Evolutionary conservation across 2,797 vertebrate species (phyloP), one percentile per base, ranked within the genome.

Genomic region (Cercopithecus diana): DNA sequence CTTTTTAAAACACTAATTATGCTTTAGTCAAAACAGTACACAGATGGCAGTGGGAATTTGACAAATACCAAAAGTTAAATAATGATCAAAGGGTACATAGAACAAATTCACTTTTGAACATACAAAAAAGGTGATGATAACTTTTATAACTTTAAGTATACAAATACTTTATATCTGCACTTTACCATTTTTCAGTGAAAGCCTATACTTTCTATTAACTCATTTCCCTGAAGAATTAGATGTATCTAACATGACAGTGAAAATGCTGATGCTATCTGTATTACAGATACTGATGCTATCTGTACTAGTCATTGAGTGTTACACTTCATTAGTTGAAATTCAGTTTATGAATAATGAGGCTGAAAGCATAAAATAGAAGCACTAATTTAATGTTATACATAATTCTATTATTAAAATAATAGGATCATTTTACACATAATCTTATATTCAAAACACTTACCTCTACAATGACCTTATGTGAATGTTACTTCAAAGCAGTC

Each of bases 361-460:
- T 81, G 43, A 85, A 94, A 87, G 7, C 24, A 57, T 94, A 64
- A 94, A 86, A 75, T 26, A 79, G 39, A 76, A 92, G 8, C 81
- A 70, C 10, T 90, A 90, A 95, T 89, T 75, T 76, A 39, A 90
- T 94, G 24, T 48, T 48, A 89, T 33, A 88, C 14, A 52, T 77
- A 73, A 82, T 61, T 95, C 0, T 50, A 57, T 77, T 95, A 93
- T 95, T 75, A 73, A 64, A 96, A 94, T 76, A 73, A 58, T 43
- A 30, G 86, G 28, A n/a, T 52, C 1, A 36, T 41, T 90, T 88
- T 94, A 39, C 1, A 61, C 2, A 41, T 36, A 88, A 45, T 4
- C 10, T 92, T 91, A n/a, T 39, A 72, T 73, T 93, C 24, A 96
- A 96, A 95, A 89, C 77, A 92, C 91, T 96, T 94, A 89, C 33